Evolutionary conservation across 2,797 vertebrate genomes (phyloP), one percentile per base, ranked within the genome.

Genomic region (Enteromius thamalakanensis): DNA sequence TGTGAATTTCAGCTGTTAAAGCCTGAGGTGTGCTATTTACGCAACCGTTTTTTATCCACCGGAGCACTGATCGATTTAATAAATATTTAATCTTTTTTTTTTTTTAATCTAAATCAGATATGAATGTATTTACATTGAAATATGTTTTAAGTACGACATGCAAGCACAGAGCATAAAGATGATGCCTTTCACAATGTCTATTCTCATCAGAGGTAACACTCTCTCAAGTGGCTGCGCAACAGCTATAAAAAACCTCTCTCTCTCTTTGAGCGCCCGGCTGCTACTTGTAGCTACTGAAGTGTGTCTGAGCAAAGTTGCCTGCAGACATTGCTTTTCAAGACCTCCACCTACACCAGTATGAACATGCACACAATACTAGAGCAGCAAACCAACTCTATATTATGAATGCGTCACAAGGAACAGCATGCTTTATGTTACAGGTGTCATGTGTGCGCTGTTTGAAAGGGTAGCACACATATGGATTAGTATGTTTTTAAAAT

Each of bases 191-290:
- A 49, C 26, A 79, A 32, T 65, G 76, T 23, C 60, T 51, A 67
- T 79, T 82, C 72, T 80, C 51, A 87, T 91, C 86, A 89, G 40
- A 79, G 45, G 64, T 86, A 88, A 88, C 84, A 86, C 82, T 80
- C 55, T 86, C 77, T 88, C 74, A 71, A 85, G 85, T 87, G 88
- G 80, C 81, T 80, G 86, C 83, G 79, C 87, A 87, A 82, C 49
- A 85, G 69, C 86, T 81, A 85, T 84, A 85, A 80, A 87, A 84
- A 69, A 15, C 12, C 23, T 21, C 23, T n/a, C 68, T 58, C 68
- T 58, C 26, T 26, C 53, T 69, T 77, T 11, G 51, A 62, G 64
- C 71, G 80, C 69, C 90, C 87, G 89, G 88, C 87, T 89, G 83
- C 86, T 81, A 85, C 86, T 87, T 76, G 80, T 85, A 67, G 85